These are phyloP conservation scores for Neolamprologus sp. DNA, from an alignment of 2,113 vertebrate species.

Conservation along the genomic window DNA sequence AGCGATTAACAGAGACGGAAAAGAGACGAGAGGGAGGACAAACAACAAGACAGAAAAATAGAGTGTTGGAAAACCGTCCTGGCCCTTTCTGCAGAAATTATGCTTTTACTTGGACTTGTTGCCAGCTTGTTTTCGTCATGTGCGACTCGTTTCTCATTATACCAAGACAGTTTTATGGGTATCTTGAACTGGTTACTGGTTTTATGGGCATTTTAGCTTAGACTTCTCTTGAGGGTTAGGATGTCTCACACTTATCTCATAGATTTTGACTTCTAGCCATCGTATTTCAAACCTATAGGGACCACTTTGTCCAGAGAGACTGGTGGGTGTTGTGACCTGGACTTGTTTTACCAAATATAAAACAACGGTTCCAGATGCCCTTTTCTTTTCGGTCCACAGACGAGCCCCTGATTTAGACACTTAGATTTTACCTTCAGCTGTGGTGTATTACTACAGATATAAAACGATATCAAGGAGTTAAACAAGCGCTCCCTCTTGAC, in stretches of 20 bases:
- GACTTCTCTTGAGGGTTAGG: neutral
- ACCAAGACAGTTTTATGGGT: neutral
- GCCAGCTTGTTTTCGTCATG: neutral
- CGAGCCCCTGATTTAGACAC: neutral
- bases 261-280: neutral
- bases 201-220: neutral
- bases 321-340: neutral
- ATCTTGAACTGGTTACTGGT: neutral
- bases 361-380: neutral
- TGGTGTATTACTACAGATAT: neutral
- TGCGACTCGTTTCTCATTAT: neutral
- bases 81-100: neutral
- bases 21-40: neutral
- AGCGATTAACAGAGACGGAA: constrained; percentile 5
- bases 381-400: neutral
- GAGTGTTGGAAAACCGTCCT: neutral
- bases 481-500: neutral
- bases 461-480: neutral
- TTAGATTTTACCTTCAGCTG: neutral
- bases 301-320: neutral
- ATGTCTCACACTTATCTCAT: neutral
- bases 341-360: neutral
- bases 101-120: neutral
- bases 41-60: neutral
- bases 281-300: neutral